Conservation (phyloP, 2,888 invertebrate species). For the Onchidella celtica region DNA sequence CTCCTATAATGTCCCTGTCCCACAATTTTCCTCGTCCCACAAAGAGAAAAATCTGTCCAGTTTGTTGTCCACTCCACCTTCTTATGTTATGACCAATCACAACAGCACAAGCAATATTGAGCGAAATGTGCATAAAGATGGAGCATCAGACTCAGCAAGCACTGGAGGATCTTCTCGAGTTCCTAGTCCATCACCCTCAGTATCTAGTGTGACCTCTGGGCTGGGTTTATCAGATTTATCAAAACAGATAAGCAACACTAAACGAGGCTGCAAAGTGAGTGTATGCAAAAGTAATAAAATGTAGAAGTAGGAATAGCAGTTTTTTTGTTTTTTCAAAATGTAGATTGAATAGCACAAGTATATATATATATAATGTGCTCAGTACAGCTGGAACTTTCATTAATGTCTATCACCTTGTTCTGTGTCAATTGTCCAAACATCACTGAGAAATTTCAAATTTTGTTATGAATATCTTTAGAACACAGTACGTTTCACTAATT, state of each 20-base stretch:
- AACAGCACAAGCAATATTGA: constrained; percentile 6
- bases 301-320: neutral
- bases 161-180: constrained; percentile 16
- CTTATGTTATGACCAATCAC: neutral
- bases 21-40: neutral
- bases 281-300: neutral
- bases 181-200: constrained; percentile 28
- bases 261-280: constrained; percentile 45
- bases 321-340: too few species aligned
- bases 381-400: too few species aligned
- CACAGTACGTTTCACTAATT: too few species aligned
- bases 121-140: too few species aligned
- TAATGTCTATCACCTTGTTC: too few species aligned
- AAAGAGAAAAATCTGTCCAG: constrained; percentile 9
- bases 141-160: constrained; percentile 23
- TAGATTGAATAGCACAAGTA: too few species aligned
- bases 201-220: constrained; percentile 28
- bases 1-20: neutral
- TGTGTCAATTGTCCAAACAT: too few species aligned
- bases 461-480: too few species aligned
- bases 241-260: constrained; percentile 43
- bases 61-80: neutral
- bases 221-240: constrained; percentile 30
- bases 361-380: too few species aligned
- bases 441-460: too few species aligned